Evolutionary conservation across 1,140 invertebrate genomes (phyloP).

Genomic region (Pogonognathellus flavescens): DNA sequence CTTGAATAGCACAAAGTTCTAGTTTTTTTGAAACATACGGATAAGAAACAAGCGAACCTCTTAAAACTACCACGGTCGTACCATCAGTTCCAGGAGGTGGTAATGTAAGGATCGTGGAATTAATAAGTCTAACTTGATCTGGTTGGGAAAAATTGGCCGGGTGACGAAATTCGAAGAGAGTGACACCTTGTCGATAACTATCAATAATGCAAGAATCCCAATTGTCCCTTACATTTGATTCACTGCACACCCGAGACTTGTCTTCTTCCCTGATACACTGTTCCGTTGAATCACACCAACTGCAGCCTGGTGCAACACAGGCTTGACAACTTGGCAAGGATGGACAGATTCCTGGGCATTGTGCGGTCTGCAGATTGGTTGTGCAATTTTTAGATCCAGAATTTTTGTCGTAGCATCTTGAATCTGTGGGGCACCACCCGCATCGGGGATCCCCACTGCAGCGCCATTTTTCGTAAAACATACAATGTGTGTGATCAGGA

Average conservation of each 20-base stretch:
- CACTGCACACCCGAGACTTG: slow-evolving; percentile 67
- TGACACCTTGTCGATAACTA: slow-evolving; percentile 83
- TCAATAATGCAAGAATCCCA: slow-evolving; percentile 78
- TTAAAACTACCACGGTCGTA: slow-evolving; percentile 41
- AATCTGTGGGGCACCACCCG: slow-evolving; percentile 90
- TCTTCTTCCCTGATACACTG: slow-evolving; percentile 48
- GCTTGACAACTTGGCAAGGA: slow-evolving; percentile 88
- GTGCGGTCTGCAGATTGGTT: slow-evolving; percentile 87
- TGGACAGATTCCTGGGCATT: slow-evolving; percentile 90
- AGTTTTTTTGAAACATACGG: slow-evolving; percentile 48
- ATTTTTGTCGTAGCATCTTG: slow-evolving; percentile 85
- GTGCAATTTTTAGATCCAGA: slow-evolving; percentile 84
- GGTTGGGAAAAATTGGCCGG: slow-evolving; percentile 89
- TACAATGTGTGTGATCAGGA: slow-evolving; percentile 69
- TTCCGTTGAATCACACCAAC: slow-evolving; percentile 61
- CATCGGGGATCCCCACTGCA: slow-evolving; percentile 92
- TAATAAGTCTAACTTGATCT: slow-evolving; percentile 57
- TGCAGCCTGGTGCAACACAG: slow-evolving; percentile 74
- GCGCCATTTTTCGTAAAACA: slow-evolving; percentile 75
- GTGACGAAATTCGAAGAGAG: slow-evolving; percentile 87
- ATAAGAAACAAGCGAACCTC: slow-evolving; percentile 54
- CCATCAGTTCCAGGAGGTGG: slow-evolving; percentile 14
- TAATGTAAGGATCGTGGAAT: slow-evolving; percentile 58
- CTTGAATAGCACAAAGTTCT: slow-evolving; percentile 63
- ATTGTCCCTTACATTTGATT: slow-evolving; percentile 20